A percentile compares a stretch with the other conserved stretches of the same genome.
Conservation (phyloP, 2,797 vertebrate genomes). For the Ctenopoma multispine region DNA sequence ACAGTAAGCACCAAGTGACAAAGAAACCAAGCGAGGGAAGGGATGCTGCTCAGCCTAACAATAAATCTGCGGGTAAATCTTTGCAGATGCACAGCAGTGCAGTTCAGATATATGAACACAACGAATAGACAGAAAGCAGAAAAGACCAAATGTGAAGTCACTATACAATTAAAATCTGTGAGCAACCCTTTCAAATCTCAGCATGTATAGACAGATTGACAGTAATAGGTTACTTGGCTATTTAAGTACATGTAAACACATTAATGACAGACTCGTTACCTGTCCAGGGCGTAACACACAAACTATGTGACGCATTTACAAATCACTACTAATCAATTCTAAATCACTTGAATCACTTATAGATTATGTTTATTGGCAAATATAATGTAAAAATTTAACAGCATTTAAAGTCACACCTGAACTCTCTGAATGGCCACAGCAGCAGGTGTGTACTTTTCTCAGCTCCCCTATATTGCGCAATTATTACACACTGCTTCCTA, state of each 20-base stretch:
- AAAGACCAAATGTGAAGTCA: conserved; percentile 1
- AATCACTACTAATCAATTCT: background rate
- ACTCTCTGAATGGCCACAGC: conserved; percentile 10
- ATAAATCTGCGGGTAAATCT: conserved; percentile 63
- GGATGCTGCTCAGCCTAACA: conserved; percentile 30
- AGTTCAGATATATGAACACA: conserved; percentile 25
- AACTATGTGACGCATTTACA: no score
- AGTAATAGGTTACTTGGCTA: no score
- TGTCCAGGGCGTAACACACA: no score
- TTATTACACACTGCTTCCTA: conserved; percentile 46
- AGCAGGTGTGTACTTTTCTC: conserved; percentile 39
- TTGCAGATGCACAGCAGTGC: conserved; percentile 34
- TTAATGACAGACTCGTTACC: no score
- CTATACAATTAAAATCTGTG: no score
- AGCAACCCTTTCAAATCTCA: no score
- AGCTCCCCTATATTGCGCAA: conserved; percentile 31
- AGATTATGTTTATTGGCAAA: conserved; percentile 20
- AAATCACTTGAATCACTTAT: conserved; percentile 15
- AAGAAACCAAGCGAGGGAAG: conserved; percentile 31
- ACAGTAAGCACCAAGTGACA: conserved; percentile 57
- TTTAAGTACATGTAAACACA: no score
- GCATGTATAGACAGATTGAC: no score
- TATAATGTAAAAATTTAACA: conserved; percentile 14
- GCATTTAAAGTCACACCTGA: conserved; percentile 17
- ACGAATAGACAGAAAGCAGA: conserved; percentile 10